Evolutionary conservation across 2,797 vertebrate species (phyloP).

Genomic region (Gymnopithys bicolor): DNA sequence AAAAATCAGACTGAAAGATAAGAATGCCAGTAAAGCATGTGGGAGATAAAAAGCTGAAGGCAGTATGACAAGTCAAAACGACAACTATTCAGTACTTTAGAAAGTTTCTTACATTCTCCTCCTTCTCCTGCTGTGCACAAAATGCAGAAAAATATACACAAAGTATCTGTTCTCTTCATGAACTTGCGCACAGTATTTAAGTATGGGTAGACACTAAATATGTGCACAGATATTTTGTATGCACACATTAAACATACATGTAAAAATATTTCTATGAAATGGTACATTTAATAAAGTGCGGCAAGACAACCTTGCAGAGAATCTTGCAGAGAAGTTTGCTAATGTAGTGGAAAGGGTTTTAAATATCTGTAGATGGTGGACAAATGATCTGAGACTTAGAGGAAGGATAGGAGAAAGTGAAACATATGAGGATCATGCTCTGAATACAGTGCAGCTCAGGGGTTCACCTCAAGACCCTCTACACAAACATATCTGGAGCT

Average conservation of each 20-base stretch:
- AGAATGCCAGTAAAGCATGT: constrained; percentile 10
- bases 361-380: background rate
- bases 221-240: background rate
- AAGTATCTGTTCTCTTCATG: background rate
- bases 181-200: background rate
- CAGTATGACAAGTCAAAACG: background rate
- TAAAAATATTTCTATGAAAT: background rate
- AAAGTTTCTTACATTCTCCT: background rate
- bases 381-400: background rate
- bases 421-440: background rate
- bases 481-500: background rate
- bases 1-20: constrained; percentile 61
- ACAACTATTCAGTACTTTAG: constrained; percentile 32
- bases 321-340: background rate
- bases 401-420: background rate
- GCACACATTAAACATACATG: background rate
- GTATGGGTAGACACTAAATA: background rate
- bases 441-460: fast-evolving
- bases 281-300: background rate
- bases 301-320: background rate
- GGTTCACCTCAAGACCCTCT: background rate
- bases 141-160: background rate
- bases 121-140: background rate
- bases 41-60: constrained; percentile 39
- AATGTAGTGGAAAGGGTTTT: background rate